phyloP scores from a whole-genome alignment of 2,888 invertebrate genomes.

The Lasioglossum morio region DNA sequence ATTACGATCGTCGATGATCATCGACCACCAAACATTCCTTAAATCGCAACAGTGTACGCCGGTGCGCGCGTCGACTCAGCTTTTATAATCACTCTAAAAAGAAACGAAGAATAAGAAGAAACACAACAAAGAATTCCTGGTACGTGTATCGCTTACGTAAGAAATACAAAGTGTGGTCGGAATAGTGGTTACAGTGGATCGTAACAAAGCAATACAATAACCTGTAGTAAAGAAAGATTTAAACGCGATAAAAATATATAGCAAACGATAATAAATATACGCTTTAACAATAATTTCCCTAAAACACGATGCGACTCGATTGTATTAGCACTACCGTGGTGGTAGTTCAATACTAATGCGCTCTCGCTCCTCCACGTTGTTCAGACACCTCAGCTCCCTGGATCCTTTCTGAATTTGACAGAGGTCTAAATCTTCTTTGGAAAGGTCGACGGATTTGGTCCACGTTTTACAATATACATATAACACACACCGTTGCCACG shows the following conservation, averaged over 20 bases:
- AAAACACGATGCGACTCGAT: slow-evolving; percentile 38
- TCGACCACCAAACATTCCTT: slow-evolving; percentile 56
- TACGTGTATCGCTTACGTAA: neutral
- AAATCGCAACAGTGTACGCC: slow-evolving; percentile 32
- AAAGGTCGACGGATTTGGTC: slow-evolving; percentile 59
- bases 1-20: slow-evolving; percentile 41
- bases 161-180: slow-evolving; percentile 39
- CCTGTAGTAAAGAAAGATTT: slow-evolving; percentile 34
- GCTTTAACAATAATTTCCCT: slow-evolving; percentile 31
- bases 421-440: slow-evolving; percentile 48
- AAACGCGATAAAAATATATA: slow-evolving; percentile 33
- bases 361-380: neutral
- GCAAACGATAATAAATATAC: slow-evolving; percentile 24
- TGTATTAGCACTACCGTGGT: neutral
- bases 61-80: slow-evolving; percentile 28
- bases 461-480: slow-evolving; percentile 46
- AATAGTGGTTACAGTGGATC: slow-evolving; percentile 39
- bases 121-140: slow-evolving; percentile 37
- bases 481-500: slow-evolving; percentile 24
- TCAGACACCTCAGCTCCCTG: neutral
- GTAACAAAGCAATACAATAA: slow-evolving; percentile 44
- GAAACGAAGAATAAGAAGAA: slow-evolving; percentile 12
- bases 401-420: slow-evolving; percentile 41
- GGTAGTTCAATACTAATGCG: neutral
- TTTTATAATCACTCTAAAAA: slow-evolving; percentile 48